Evolutionary conservation across 2,888 invertebrate species (phyloP).

Genomic region (Geotrupes spiniger): DNA sequence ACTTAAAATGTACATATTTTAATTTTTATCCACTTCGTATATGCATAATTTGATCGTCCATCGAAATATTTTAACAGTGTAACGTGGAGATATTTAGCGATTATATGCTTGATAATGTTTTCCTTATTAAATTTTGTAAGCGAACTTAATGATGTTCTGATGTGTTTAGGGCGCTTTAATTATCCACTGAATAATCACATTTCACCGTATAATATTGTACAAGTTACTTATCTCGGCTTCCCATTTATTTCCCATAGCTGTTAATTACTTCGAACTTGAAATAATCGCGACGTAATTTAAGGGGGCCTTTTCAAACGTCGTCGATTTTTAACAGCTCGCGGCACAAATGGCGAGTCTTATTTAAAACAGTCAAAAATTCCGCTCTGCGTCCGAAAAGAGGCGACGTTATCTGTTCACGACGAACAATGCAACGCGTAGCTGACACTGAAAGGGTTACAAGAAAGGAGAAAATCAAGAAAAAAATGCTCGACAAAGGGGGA

Average conservation of each 20-base stretch:
- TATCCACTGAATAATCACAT: conserved; percentile 32
- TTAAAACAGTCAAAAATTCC: conserved; percentile 33
- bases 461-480: conserved; percentile 46
- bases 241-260: conserved; percentile 28
- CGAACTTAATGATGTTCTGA: conserved; percentile 32
- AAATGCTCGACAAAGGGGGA: conserved; percentile 33
- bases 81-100: neutral
- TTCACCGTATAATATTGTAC: conserved; percentile 29
- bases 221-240: conserved; percentile 29
- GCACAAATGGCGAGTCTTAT: conserved; percentile 15
- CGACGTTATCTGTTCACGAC: conserved; percentile 43
- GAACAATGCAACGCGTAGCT: conserved; percentile 37
- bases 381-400: conserved; percentile 38
- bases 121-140: conserved; percentile 32
- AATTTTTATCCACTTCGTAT: too few relatives aligned
- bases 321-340: neutral
- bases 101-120: conserved; percentile 24
- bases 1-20: too few relatives aligned
- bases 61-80: conserved; percentile 2
- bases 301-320: conserved; percentile 6
- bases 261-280: conserved; percentile 19
- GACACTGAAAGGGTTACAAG: conserved; percentile 46
- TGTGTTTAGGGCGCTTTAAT: conserved; percentile 32
- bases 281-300: conserved; percentile 14
- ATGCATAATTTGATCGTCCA: too few relatives aligned